Evolutionary conservation across 2,797 vertebrate genomes (phyloP), one percentile per base, ranked within the genome.

Genomic region (Amniataba percoides): DNA sequence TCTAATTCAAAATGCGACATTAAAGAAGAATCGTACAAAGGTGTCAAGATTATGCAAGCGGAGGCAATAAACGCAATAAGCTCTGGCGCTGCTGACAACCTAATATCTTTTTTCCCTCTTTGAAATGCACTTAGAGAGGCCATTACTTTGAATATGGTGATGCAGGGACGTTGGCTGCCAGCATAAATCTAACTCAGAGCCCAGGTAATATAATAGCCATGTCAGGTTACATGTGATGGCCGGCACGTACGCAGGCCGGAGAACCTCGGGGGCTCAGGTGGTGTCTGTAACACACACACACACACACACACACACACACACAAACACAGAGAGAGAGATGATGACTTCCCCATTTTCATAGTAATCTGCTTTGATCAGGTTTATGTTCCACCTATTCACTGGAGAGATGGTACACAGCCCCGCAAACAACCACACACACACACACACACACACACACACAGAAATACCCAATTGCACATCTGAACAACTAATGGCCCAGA

Each of bases 121-220:
- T 83, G 67, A 89, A 93, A 90, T 86, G 77, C 81, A 88, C 86
- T 92, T 80, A 92, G 83, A 77, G 85, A 78, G 61, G 71, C 86
- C 84, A 87, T 93, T 89, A 90, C 72, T 87, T 84, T 89, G 85
- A 89, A 89, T 91, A 88, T 87, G 89, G 78, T 80, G 88, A 92
- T 89, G 68, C 76, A 67, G 71, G 85, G 81, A 82, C 23, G 12
- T 23, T 15, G 69, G 66, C 79, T 85, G 89, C 78, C 80, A 11
- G 75, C 56, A 56, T 79, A 78, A 65, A 92, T 93, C 86, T 67
- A 74, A 77, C 83, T 81, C 81, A 86, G 71, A 70, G 74, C 71
- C 34, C 61, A 64, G 78, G 71, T 93, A 93, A 93, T 94, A 78
- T 80, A 84, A 93, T 92, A 88, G 79, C 46, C 34, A 62, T 77